Conservation (phyloP, 2,113 vertebrate genomes). For the Arothron firmamentum region DNA sequence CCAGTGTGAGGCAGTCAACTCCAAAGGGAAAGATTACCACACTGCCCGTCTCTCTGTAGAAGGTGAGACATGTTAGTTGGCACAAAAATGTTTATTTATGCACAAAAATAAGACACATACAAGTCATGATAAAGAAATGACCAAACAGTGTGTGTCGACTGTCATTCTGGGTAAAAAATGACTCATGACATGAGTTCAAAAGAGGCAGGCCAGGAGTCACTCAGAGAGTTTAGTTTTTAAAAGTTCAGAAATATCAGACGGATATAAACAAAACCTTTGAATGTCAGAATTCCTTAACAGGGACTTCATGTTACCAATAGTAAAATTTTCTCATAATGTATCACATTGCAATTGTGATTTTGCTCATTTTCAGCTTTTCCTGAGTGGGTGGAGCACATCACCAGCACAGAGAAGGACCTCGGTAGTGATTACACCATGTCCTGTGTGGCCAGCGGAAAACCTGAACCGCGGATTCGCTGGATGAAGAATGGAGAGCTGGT, state of each 20-base stretch:
- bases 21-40: constrained; percentile 87
- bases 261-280: too few relatives aligned
- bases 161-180: too few relatives aligned
- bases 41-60: constrained; percentile 83
- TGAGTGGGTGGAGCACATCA: constrained; percentile 90
- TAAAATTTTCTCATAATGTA: not conserved
- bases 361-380: constrained; percentile 80
- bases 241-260: too few relatives aligned
- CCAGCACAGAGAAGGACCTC: constrained; percentile 86
- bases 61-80: constrained; percentile 67
- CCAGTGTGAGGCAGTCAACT: constrained; percentile 89
- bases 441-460: constrained; percentile 86
- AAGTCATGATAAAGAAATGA: too few relatives aligned
- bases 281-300: too few relatives aligned
- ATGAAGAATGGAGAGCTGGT: constrained; percentile 86
- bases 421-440: constrained; percentile 86
- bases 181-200: too few relatives aligned
- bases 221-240: too few relatives aligned
- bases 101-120: too few relatives aligned
- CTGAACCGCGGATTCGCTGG: constrained; percentile 86
- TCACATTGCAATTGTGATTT: not conserved
- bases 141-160: too few relatives aligned
- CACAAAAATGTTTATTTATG: not conserved
- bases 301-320: not conserved
- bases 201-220: too few relatives aligned